Conservation (phyloP, 2,888 invertebrate genomes). For the Agonopterix heracliana region DNA sequence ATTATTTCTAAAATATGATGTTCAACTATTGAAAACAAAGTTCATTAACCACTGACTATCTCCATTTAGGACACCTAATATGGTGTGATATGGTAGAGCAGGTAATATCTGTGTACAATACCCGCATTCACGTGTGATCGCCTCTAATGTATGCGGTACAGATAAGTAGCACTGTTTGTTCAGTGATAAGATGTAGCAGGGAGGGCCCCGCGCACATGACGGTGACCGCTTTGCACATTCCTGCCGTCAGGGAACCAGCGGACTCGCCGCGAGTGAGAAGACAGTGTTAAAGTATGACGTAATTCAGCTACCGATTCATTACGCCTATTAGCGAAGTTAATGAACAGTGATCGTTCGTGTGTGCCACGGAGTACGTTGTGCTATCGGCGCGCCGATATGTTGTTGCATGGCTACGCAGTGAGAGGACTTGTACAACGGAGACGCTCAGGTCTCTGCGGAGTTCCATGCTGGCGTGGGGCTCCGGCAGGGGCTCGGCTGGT, state of each 20-base stretch:
- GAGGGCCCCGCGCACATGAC: slow-evolving; percentile 36
- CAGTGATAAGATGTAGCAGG: slow-evolving; percentile 51
- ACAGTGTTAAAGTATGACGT: slow-evolving; percentile 20
- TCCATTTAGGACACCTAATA: not conserved
- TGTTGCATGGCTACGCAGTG: slow-evolving; percentile 59
- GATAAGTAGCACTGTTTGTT: slow-evolving; percentile 56
- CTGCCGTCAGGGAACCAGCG: slow-evolving; percentile 35
- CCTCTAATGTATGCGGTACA: slow-evolving; percentile 41
- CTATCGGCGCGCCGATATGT: slow-evolving; percentile 64
- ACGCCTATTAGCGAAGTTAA: slow-evolving; percentile 29
- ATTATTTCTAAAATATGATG: too few species aligned
- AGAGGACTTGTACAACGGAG: slow-evolving; percentile 71
- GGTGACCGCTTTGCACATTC: slow-evolving; percentile 22
- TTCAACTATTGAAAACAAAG: too few species aligned
- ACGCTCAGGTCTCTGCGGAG: slow-evolving; percentile 68
- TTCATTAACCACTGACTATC: too few species aligned
- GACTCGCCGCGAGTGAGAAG: slow-evolving; percentile 20
- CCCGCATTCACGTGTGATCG: slow-evolving; percentile 36
- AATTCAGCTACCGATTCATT: slow-evolving; percentile 21
- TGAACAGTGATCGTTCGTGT: slow-evolving; percentile 37
- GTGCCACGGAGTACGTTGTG: slow-evolving; percentile 36
- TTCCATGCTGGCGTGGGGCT: slow-evolving; percentile 67
- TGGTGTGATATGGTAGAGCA: slow-evolving; percentile 9
- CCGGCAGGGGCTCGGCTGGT: slow-evolving; percentile 15
- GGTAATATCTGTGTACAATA: slow-evolving; percentile 36